Evolutionary conservation across 2,113 vertebrate genomes (phyloP).

Genomic region (Talpa occidentalis): DNA sequence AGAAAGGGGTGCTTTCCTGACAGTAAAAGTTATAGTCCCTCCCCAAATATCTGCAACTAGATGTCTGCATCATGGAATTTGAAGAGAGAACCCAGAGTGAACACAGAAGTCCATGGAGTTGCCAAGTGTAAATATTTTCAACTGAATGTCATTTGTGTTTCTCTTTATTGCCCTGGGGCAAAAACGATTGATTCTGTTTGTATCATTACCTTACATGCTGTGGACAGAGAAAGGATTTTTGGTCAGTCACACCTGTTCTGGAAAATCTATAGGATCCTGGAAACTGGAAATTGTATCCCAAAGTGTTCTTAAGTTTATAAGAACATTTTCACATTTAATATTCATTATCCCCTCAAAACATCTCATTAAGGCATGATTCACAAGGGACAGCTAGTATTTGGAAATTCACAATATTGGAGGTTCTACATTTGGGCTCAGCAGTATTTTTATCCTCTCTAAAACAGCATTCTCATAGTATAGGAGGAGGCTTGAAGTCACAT

Average conservation of each 20-base stretch:
- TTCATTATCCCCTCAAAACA: neutral
- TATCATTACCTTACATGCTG: neutral
- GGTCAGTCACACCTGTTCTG: neutral
- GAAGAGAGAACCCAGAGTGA: neutral
- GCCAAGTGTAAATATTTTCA: neutral
- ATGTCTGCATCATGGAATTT: neutral
- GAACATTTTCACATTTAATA: neutral
- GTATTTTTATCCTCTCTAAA: neutral
- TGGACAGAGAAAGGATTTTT: neutral
- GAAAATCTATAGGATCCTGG: neutral
- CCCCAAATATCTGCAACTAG: neutral
- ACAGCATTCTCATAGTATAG: neutral
- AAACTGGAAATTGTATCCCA: neutral
- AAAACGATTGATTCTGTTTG: neutral
- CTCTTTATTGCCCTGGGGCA: neutral
- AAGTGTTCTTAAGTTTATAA: neutral
- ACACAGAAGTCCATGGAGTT: neutral
- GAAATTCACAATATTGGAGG: neutral
- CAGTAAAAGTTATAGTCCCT: fast-evolving
- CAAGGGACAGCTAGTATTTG: neutral
- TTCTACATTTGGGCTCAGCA: neutral
- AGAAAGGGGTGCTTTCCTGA: fast-evolving
- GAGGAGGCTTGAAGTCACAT: neutral
- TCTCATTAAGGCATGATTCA: neutral
- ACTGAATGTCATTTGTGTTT: neutral